Conservation (phyloP, 2,797 vertebrate genomes). For the Myotis findleyi region DNA sequence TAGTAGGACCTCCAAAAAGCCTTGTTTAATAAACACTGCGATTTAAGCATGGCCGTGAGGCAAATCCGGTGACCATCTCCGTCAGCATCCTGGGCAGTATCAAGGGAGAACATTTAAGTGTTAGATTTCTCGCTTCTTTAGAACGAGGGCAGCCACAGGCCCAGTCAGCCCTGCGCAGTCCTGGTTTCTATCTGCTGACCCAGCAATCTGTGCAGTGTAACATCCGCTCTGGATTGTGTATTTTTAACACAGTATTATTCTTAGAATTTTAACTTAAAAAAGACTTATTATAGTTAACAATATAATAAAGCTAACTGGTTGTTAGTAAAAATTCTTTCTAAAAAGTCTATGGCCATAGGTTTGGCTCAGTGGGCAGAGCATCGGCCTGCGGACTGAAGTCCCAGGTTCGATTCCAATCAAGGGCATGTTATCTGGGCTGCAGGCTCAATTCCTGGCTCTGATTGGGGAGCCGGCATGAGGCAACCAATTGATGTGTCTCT, state of each 20-base stretch:
- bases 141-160: accelerated
- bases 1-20: not conserved
- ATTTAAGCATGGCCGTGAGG: not conserved
- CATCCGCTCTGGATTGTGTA: not conserved
- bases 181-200: not conserved
- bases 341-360: too few relatives aligned
- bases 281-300: not conserved
- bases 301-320: not conserved
- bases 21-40: not conserved
- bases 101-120: not conserved
- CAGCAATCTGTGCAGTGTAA: not conserved
- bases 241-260: not conserved
- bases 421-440: too few relatives aligned
- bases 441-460: too few relatives aligned
- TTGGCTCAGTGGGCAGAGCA: too few relatives aligned
- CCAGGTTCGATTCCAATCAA: too few relatives aligned
- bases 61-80: not conserved
- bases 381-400: too few relatives aligned
- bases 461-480: too few relatives aligned
- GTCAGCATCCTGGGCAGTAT: not conserved
- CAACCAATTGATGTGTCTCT: too few relatives aligned
- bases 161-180: not conserved
- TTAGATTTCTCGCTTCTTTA: not conserved
- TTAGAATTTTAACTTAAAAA: slow-evolving; percentile 23
- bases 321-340: not conserved